Conservation (phyloP, 1,140 invertebrate genomes). For the Aphaenogaster rudis region DNA sequence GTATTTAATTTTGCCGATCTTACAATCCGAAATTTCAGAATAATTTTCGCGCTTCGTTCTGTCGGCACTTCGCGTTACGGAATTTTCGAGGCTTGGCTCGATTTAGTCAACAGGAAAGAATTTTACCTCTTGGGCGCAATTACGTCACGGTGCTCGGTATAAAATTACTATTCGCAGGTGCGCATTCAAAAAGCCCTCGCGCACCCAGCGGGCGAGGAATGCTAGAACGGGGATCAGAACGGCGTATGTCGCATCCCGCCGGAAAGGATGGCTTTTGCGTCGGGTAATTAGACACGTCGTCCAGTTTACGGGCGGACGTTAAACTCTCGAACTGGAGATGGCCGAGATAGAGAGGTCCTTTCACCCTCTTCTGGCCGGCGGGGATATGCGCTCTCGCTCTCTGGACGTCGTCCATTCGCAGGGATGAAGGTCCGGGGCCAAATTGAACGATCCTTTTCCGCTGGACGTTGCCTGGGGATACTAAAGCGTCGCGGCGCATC, state of each 20-base stretch:
- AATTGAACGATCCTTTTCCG: slow-evolving; percentile 72
- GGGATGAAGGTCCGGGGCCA: slow-evolving; percentile 59
- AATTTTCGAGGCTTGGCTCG: slow-evolving; percentile 10
- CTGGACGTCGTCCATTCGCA: slow-evolving; percentile 53
- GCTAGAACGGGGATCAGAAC: slow-evolving; percentile 12
- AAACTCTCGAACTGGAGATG: slow-evolving; percentile 75
- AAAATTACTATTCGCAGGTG: slow-evolving; percentile 49
- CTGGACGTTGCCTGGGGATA: slow-evolving; percentile 18
- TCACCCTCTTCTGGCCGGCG: slow-evolving; percentile 44
- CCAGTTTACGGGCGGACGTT: slow-evolving; percentile 79
- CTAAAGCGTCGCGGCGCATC: slow-evolving; percentile 64
- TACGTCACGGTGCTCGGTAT: slow-evolving; percentile 8
- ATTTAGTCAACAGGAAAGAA: slow-evolving; percentile 19
- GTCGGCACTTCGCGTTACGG: not conserved
- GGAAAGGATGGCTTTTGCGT: slow-evolving; percentile 67
- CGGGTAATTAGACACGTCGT: slow-evolving; percentile 80
- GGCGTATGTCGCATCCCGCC: slow-evolving; percentile 12
- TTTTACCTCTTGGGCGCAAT: slow-evolving; percentile 3
- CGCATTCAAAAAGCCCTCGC: slow-evolving; percentile 28
- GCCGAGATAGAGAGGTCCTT: slow-evolving; percentile 67
- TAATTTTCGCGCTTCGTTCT: not conserved
- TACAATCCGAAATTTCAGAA: not conserved
- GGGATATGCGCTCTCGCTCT: slow-evolving; percentile 27
- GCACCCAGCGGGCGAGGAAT: not conserved
- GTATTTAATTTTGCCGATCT: slow-evolving; percentile 13